phyloP scores from a whole-genome alignment of 1,140 invertebrate species.

The Drosophila willistoni region DNA sequence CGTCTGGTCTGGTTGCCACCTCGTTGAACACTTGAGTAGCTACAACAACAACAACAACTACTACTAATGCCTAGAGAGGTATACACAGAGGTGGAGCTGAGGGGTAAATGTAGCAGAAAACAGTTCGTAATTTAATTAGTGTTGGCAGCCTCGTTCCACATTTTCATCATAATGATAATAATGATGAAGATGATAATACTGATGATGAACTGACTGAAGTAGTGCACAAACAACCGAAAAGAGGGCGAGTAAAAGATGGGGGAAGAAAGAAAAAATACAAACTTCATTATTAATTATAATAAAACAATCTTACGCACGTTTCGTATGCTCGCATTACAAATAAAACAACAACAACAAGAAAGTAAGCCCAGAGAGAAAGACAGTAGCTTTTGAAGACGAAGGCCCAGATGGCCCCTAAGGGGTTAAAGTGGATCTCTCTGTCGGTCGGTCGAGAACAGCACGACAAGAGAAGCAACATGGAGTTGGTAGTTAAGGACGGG shows the following conservation, averaged over 20 bases:
- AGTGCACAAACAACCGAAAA: constrained; percentile 25
- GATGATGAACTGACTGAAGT: neutral
- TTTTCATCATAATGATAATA: constrained; percentile 11
- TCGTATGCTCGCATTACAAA: neutral
- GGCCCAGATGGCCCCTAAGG: constrained; percentile 27
- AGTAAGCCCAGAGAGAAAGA: neutral
- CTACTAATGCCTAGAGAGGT: constrained; percentile 10
- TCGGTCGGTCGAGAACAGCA: neutral
- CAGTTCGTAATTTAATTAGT: constrained; percentile 80
- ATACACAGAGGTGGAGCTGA: neutral
- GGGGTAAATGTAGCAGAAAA: constrained; percentile 69
- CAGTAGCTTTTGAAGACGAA: constrained; percentile 16
- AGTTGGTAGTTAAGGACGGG: neutral
- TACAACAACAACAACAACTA: constrained; percentile 36
- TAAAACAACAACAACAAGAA: constrained; percentile 5
- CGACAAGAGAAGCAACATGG: constrained; percentile 18
- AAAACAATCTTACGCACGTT: constrained; percentile 68
- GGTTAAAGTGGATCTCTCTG: constrained; percentile 4
- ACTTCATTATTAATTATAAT: constrained; percentile 69
- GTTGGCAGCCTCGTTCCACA: constrained; percentile 61
- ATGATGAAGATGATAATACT: neutral
- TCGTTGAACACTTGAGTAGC: constrained; percentile 64
- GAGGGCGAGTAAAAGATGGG: constrained; percentile 1
- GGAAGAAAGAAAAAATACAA: constrained; percentile 14
- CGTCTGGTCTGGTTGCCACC: constrained; percentile 54